A percentile compares a stretch with the other conserved stretches of the same genome.
Conservation (phyloP, 2,797 vertebrate genomes). For the Neostethus bicornis region DNA sequence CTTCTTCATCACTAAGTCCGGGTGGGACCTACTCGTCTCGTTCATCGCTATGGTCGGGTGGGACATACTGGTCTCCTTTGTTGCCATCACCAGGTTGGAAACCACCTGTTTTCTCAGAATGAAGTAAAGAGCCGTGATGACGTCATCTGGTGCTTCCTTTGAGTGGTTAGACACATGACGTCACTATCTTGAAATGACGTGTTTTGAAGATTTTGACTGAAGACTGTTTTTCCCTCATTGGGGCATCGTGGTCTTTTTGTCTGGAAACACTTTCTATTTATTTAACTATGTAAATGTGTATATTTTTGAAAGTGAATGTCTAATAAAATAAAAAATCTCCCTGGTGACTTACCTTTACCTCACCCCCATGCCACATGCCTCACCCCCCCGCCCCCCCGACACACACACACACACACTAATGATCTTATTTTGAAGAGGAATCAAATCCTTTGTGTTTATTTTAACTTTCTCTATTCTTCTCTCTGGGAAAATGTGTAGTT, state of each 20-base stretch:
- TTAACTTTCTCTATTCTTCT: not conserved
- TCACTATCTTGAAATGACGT: conserved; percentile 59
- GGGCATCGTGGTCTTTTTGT: conserved; percentile 37
- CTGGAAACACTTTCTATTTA: conserved; percentile 50
- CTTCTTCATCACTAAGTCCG: too few species aligned
- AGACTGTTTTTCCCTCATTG: conserved; percentile 51
- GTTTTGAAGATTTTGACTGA: conserved; percentile 49
- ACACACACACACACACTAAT: too few species aligned
- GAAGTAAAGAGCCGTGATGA: conserved; percentile 25
- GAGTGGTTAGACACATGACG: conserved; percentile 60
- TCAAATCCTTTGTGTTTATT: not conserved
- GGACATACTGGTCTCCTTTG: too few species aligned
- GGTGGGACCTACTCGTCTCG: too few species aligned
- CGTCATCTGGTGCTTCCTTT: conserved; percentile 28
- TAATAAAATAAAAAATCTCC: too few species aligned
- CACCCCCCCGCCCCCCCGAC: too few species aligned
- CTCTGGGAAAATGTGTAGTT: conserved; percentile 11
- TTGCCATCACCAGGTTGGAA: too few species aligned
- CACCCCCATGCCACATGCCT: conserved; percentile 31
- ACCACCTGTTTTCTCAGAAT: too few species aligned
- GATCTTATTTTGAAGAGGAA: too few species aligned
- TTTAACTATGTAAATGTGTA: too few species aligned
- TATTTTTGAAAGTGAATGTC: too few species aligned
- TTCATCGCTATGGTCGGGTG: too few species aligned
- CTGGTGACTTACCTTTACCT: conserved; percentile 59